These are phyloP conservation scores for Octomys mimax DNA, from an alignment of 2,797 vertebrate species.

Conservation along the genomic window DNA sequence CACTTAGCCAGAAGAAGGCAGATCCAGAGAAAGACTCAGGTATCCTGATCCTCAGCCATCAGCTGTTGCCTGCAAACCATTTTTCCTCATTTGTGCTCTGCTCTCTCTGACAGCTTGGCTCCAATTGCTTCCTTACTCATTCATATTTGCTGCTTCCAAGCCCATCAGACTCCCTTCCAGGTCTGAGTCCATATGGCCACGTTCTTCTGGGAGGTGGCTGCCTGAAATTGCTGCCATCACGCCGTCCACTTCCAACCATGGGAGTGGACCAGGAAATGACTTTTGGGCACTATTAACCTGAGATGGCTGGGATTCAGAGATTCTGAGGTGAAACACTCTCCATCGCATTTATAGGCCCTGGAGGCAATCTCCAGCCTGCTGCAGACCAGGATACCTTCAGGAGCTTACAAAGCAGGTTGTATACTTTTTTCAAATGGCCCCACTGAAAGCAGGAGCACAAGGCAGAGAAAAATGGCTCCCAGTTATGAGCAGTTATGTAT, in stretches of 20 bases:
- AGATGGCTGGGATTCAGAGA: slow-evolving; percentile 61
- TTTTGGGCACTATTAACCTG: slow-evolving; percentile 70
- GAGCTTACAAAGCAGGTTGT: slow-evolving; percentile 50
- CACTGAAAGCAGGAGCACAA: slow-evolving; percentile 19
- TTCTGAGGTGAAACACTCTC: not conserved
- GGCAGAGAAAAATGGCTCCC: not conserved
- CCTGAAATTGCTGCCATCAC: slow-evolving; percentile 59
- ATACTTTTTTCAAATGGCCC: slow-evolving; percentile 13
- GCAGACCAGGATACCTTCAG: slow-evolving; percentile 49
- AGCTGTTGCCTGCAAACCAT: slow-evolving; percentile 12
- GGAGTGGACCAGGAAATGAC: slow-evolving; percentile 69
- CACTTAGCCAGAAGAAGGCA: slow-evolving; percentile 21
- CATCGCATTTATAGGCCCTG: slow-evolving; percentile 10
- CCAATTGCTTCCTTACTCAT: slow-evolving; percentile 54
- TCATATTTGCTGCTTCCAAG: slow-evolving; percentile 62
- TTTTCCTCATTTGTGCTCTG: slow-evolving; percentile 60
- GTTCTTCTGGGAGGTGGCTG: slow-evolving; percentile 71
- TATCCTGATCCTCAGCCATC: slow-evolving; percentile 30
- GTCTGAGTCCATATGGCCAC: slow-evolving; percentile 68
- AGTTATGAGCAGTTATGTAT: not conserved
- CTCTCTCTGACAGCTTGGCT: slow-evolving; percentile 57
- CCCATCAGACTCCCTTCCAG: slow-evolving; percentile 71
- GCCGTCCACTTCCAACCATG: slow-evolving; percentile 33
- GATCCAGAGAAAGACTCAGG: slow-evolving; percentile 44
- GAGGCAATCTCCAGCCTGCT: slow-evolving; percentile 38